phyloP scores from a whole-genome alignment of 1,140 invertebrate genomes.

The Cydia splendana region DNA sequence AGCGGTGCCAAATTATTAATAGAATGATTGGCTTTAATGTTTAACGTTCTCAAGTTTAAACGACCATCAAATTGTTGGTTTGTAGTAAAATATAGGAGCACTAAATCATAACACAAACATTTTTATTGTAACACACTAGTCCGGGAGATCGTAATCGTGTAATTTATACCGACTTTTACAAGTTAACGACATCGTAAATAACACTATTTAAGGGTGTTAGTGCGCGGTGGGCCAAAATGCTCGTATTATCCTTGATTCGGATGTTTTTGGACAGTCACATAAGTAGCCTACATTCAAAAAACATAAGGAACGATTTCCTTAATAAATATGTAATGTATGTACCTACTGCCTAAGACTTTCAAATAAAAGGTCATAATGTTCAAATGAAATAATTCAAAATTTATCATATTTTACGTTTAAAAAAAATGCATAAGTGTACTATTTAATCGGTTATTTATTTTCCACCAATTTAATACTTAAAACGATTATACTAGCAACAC shows the following conservation, averaged over 20 bases:
- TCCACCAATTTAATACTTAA: too few species aligned
- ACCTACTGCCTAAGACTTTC: too few species aligned
- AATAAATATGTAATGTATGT: too few species aligned
- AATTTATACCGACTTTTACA: conserved; percentile 61
- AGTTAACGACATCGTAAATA: conserved; percentile 60
- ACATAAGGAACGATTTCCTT: too few species aligned
- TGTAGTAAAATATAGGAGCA: neutral
- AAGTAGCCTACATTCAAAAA: too few species aligned
- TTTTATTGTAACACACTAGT: conserved; percentile 30
- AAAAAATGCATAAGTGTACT: too few species aligned
- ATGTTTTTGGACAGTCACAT: neutral
- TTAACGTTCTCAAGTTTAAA: neutral
- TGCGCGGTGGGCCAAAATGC: neutral
- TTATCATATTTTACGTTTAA: too few species aligned
- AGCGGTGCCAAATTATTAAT: neutral
- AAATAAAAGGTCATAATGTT: too few species aligned
- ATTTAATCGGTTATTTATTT: too few species aligned
- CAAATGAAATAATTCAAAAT: too few species aligned
- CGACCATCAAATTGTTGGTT: conserved; percentile 13
- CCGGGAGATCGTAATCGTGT: conserved; percentile 43
- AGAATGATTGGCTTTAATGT: neutral
- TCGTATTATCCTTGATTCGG: conserved; percentile 1
- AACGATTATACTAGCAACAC: too few species aligned
- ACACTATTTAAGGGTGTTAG: conserved; percentile 45
- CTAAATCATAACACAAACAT: conserved; percentile 28